Evolutionary conservation across 2,888 invertebrate species (phyloP), one percentile per base, ranked within the genome.

Genomic region (Tinea pellionella): DNA sequence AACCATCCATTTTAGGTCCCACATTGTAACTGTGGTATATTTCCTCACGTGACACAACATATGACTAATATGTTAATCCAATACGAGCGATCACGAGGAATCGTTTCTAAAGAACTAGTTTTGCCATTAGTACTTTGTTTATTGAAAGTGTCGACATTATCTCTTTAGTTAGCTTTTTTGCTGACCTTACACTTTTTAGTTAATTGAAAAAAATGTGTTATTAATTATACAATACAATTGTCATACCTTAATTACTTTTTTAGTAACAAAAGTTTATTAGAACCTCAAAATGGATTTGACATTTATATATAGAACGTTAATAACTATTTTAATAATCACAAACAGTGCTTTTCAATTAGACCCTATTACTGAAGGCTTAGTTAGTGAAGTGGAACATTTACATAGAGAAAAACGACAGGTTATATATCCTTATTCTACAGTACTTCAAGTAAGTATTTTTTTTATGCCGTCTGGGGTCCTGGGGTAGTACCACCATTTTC

Each of bases 361-460:
- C 8, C 6, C 47, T 4, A 47, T 9, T 15, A 15, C 47, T 2
- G 47, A 6, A 24, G 6, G 24, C 9, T n/a, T 47, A 16, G 13
- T 16, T 16, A 15, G n/a, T 15, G 47, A 47, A n/a, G 2, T 6
- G 8, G 47, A 47, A 47, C 12, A 43, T 47, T 29, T 59, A n/a
- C 59, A 30, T 8, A 51, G 64, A 61, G 55, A 59, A 2, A 63
- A 60, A 24, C 30, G 57, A 59, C 63, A 43, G 62, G n/a, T 64
- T 47, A 13, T 64, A 19, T 64, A 60, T 59, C 61, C 64, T 15
- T 61, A 59, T 9, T 41, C 58, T 12, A 63, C 63, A 12, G 41
- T 64, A 13, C 32, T 64, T 11, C 64, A 64, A 61, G 64, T 61
- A 60, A 37, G 55, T 62, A 18, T 16, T 29, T 51, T 15, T 16